A percentile compares a stretch with the other conserved stretches of the same genome.
Conservation (phyloP, 2,113 vertebrate genomes). For the Pollachius pollachius region DNA sequence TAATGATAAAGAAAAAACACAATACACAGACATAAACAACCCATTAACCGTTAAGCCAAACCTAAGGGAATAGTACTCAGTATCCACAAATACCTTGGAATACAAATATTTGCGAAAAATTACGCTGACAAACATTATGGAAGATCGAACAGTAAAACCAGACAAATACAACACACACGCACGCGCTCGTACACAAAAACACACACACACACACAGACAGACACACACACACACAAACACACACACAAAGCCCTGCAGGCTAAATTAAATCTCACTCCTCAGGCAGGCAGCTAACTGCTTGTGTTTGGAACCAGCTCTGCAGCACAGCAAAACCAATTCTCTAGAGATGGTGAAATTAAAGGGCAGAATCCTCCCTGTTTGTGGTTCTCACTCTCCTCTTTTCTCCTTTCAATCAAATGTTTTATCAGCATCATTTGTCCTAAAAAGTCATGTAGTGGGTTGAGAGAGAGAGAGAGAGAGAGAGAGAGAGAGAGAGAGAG, state of each 20-base stretch:
- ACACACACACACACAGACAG: slow-evolving; percentile 31
- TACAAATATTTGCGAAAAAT: no score
- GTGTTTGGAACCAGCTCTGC: slow-evolving; percentile 68
- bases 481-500: not conserved
- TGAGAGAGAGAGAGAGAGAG: slow-evolving; percentile 33
- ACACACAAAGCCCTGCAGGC: slow-evolving; percentile 35
- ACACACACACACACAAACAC: slow-evolving; percentile 13
- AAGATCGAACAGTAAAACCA: no score
- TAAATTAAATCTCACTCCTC: slow-evolving; percentile 79
- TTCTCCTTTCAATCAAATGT: slow-evolving; percentile 75
- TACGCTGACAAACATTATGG: not conserved
- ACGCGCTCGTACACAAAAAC: slow-evolving; percentile 32
- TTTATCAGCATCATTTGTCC: slow-evolving; percentile 80
- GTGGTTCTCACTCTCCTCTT: slow-evolving; percentile 68
- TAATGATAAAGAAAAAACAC: no score
- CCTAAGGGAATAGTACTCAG: no score
- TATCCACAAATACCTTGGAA: no score
- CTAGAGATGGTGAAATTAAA: slow-evolving; percentile 76
- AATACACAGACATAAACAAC: no score
- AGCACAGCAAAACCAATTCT: slow-evolving; percentile 76
- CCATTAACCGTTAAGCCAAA: no score
- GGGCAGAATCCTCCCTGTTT: slow-evolving; percentile 76
- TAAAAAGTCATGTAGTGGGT: slow-evolving; percentile 64
- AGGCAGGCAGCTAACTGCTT: slow-evolving; percentile 72
- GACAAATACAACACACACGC: slow-evolving; percentile 18